Evolutionary conservation across 2,888 invertebrate genomes (phyloP), one percentile per base, ranked within the genome.

Genomic region (Lacanobia oleracea): DNA sequence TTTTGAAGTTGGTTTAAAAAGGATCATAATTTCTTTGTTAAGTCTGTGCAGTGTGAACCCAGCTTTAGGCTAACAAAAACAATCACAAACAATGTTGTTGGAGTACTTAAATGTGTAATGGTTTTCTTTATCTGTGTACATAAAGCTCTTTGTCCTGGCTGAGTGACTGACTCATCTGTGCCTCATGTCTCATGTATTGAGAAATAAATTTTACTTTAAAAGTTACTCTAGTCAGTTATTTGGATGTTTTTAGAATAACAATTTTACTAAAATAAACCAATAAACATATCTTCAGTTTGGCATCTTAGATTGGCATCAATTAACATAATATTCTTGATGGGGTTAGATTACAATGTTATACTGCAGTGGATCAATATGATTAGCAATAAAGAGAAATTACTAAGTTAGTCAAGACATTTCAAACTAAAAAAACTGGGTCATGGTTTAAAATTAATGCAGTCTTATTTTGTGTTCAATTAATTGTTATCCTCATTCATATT

Each of bases 121-220:
- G 64, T 67, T 72, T 67, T 68, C 72, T 83, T 84, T 83, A 85
- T 81, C 83, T 78, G 73, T 78, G 60, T 67, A 67, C 68, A 61
- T 67, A 59, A 68, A 73, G 62, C 63, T 83, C 83, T 84, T 84
- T 84, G 85, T 83, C 67, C 65, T 71, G 72, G 37, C 57, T 72
- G 72, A 75, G 63, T 71, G 33, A 72, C 66, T 84, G 83, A 81
- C 59, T 84, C 80, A 78, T 78, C 57, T 51, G 45, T 60, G 67
- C 64, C 68, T 64, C 48, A 43, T 56, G 37, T 60, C 59, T 71
- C 33, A 37, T 57, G 9, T 59, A 12, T 48, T 65, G 18, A 66
- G n/a, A 81, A 59, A 63, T 45, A 6, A 56, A 37, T 16, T 12
- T 21, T 45, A 37, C 10, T 43, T 54, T n/a, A n/a, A 48, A 14